Base-by-base conservation (phyloP, 2,888 invertebrate genomes). In the Ophion obscuratus region DNA sequence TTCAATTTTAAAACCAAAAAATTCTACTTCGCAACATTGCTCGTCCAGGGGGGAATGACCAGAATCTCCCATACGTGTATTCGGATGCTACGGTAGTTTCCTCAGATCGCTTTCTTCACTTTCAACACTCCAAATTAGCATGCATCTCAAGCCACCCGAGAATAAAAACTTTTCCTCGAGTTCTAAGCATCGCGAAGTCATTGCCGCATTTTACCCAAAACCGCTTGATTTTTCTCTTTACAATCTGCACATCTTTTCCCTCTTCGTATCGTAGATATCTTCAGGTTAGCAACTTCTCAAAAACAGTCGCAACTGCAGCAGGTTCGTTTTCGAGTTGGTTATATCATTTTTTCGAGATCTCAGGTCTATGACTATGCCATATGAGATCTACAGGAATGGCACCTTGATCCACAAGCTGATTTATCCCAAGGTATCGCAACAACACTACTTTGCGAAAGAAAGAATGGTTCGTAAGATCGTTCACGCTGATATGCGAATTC, bases 401-500 rank as follows among this genome's bases (percentile, higher is more conserved):
- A 53, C 11, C 53, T 53, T 31, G 70, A 53, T 70, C 7, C 7
- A 53, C 6, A 31, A 53, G 27, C 10, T 10, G 74, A 17, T 66
- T 36, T n/a, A 66, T 36, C 10, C 17, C 53, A 14, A 47, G 36
- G 62, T 11, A 40, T 17, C 44, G 17, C 7, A 62, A 76, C 47
- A 53, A 76, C 66, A 64, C 31, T 47, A 53, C 53, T 53, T 53
- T 9, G 27, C 27, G 31, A 53, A 53, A 53, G 20, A 66, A 27
- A 59, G 36, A 27, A 17, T 20, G n/a, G 64, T 66, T 17, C n/a
- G n/a, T 14, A 47, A 68, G 62, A 62, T 71, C 62, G 27, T 47
- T 20, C 14, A 36, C 20, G 11, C 40, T 24, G 67, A 67, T 77
- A 77, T 67, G 77, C 20, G 75, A 59, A 68, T 68, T 61, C 44